Base-by-base conservation (phyloP, 1,140 invertebrate genomes). In the Nasonia longicornis region DNA sequence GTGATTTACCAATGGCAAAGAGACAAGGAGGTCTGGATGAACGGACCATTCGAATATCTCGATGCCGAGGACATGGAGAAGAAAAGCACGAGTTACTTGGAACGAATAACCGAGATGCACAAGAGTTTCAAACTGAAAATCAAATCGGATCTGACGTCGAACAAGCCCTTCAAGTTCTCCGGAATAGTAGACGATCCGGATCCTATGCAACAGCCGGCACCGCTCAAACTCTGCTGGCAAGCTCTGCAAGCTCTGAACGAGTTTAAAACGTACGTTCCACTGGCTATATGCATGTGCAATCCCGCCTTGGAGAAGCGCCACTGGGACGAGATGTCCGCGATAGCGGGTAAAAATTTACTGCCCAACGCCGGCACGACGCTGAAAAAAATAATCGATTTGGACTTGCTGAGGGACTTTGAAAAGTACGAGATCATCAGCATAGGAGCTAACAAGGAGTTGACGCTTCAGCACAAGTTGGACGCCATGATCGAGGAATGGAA, bases 281-380 rank as follows among this genome's bases (percentile, higher is more conserved):
- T 95, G 1, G 91, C 95, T 26, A 87, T 89, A 35, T 94, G 94
- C 20, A 89, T 96, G 83, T 95, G 95, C 84, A 95, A 95, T 89
- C 92, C 93, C 52, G 94, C 93, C 12, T 86, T 95, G 22, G 87
- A 92, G n/a, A 88, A 92, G 63, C 89, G 94, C 22, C 95, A 96
- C 85, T 96, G 95, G 95, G 88, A 92, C 8, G 92, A 94, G 87
- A 95, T 96, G 90, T 94, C 94, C 0, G 88, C 91, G 35, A 92
- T 95, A 67, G 91, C 93, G n/a, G 93, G 92, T 8, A 92, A 92
- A 79, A 91, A 94, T 86, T 88, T 96, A 7, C 93, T 92, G 0
- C 95, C 95, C 3, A 92, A 95, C 90, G 90, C 94, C 83, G 91
- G 94, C 66, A 91, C 93, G 1, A 94, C 93, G 80, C 86, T 96